Evolutionary conservation across 2,797 vertebrate genomes (phyloP), one percentile per base, ranked within the genome.

Genomic region (Phoeniculus purpureus): DNA sequence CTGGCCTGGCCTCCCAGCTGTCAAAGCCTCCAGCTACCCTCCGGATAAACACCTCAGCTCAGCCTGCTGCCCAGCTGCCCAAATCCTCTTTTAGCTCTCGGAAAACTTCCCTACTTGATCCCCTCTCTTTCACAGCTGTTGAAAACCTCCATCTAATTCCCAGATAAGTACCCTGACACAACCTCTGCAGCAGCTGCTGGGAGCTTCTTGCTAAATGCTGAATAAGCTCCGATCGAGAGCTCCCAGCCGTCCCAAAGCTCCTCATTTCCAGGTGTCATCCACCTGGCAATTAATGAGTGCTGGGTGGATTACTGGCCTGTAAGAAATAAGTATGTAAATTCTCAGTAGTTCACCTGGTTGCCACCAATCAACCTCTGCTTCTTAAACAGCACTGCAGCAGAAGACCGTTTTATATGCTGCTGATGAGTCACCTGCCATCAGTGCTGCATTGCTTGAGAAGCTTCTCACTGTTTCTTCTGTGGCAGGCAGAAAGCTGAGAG

Each of bases 71-170:
- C 84, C 95, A 94, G 89, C 93, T 96, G 93, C 92, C 88, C 93
- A 95, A 93, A 93, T 54, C 55, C 52, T 94, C 84, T 92, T 88
- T 85, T 90, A 87, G 90, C 70, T 90, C 76, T 92, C 9, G 1
- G 89, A 95, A 94, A 95, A 85, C 87, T 88, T 85, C 62, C 60
- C 71, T 64, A 25, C 84, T 93, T 94, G 92, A 96, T 94, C 87
- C 89, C 72, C 37, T 85, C 73, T 93, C 76, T 89, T 95, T 90
- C 92, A 94, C 95, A 96, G 94, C 93, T 96, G 94, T 94, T 87
- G 94, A 95, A 93, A 90, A 85, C 76, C 71, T 77, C 93, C 0
- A 3, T 72, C 73, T 93, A 95, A 89, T 96, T 96, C 94, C 83
- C 74, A 91, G 82, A 92, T 94, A 96, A 95, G 90, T 88, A 95